Percentiles rank a stretch among this genome's conserved stretches.
phyloP scores from a whole-genome alignment of 23 tunicate species.

The Phallusia fumigata region DNA sequence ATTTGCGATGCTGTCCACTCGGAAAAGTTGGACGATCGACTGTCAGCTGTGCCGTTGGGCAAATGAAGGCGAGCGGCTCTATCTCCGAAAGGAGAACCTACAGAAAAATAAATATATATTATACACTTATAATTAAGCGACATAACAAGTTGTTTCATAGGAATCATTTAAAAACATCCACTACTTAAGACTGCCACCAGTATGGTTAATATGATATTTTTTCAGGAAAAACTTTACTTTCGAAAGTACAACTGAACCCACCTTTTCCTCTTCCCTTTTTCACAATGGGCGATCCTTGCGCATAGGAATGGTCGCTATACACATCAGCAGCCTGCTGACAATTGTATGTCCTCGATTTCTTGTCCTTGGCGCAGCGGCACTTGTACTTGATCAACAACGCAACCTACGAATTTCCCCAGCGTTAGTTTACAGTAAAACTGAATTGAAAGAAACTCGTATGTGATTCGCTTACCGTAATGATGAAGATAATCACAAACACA shows the following conservation, averaged over 20 bases:
- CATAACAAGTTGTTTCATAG: no score
- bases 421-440: not conserved
- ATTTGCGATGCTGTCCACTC: conserved; percentile 56
- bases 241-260: not conserved
- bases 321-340: conserved; percentile 28
- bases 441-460: no score
- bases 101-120: not conserved
- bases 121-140: no score
- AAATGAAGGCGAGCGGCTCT: not conserved
- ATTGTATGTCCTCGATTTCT: conserved; percentile 23
- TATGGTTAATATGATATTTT: no score
- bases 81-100: not conserved
- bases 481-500: conserved; percentile 44
- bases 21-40: conserved; percentile 53
- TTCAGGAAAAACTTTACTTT: no score
- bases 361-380: conserved; percentile 25
- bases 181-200: no score
- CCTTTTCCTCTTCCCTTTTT: conserved; percentile 2
- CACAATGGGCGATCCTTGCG: conserved; percentile 17
- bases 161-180: no score
- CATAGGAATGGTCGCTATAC: conserved; percentile 23
- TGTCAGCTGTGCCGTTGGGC: conserved; percentile 52
- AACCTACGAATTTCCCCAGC: conserved; percentile 1
- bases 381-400: conserved; percentile 28
- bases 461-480: conserved; percentile 42